Evolutionary conservation across 2,888 invertebrate genomes (phyloP).

Genomic region (Campoplex nolae): DNA sequence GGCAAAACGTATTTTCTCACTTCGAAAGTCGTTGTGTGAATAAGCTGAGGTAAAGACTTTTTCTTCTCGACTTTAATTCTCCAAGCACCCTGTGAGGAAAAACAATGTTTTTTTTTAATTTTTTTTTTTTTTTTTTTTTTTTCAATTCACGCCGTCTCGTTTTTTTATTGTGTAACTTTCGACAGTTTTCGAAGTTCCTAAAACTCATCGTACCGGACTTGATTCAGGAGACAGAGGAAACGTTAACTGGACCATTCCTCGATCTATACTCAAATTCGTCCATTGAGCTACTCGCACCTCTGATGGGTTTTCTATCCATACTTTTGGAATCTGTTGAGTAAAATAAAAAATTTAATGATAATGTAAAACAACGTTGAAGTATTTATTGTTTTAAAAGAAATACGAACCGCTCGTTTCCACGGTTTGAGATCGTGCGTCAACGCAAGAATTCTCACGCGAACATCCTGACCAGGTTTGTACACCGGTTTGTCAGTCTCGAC

Average conservation of each 20-base stretch:
- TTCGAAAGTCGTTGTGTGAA: conserved; percentile 84
- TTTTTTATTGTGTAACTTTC: background rate
- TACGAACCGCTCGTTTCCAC: conserved; percentile 85
- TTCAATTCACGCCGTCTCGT: background rate
- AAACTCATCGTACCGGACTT: conserved; percentile 74
- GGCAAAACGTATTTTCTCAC: conserved; percentile 87
- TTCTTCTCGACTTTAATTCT: conserved; percentile 84
- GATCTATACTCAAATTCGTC: conserved; percentile 86
- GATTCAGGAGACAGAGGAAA: conserved; percentile 85
- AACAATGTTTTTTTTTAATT: background rate
- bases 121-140: background rate
- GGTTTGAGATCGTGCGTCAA: conserved; percentile 87
- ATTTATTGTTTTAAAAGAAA: background rate
- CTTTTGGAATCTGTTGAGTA: conserved; percentile 86
- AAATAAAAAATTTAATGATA: background rate
- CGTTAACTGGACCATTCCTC: conserved; percentile 87
- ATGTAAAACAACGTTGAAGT: background rate
- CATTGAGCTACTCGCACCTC: conserved; percentile 88
- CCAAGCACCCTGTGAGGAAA: conserved; percentile 85
- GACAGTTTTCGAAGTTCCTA: background rate
- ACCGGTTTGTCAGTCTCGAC: conserved; percentile 87
- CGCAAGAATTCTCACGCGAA: conserved; percentile 86
- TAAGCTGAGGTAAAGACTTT: conserved; percentile 78
- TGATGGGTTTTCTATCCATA: conserved; percentile 89
- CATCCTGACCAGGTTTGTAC: conserved; percentile 87